A percentile compares a stretch with the other conserved stretches of the same genome.
phyloP scores from a whole-genome alignment of 2,797 vertebrate species.

The Eremophila alpestris region DNA sequence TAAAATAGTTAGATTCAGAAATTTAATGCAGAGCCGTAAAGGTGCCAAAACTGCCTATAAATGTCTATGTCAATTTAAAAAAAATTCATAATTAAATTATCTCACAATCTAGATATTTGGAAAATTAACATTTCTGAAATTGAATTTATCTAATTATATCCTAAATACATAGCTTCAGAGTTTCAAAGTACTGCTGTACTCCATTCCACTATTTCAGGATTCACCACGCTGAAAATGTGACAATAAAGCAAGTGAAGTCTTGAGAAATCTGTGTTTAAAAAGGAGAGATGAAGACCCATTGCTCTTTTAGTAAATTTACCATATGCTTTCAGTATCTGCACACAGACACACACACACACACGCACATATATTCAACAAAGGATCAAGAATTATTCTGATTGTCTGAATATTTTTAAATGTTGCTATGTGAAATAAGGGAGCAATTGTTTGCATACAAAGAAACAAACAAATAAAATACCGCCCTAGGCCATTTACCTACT shows the following conservation, averaged over 20 bases:
- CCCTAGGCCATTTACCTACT: background rate
- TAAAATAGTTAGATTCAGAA: background rate
- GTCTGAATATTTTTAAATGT: background rate
- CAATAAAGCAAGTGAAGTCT: background rate
- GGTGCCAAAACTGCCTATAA: background rate
- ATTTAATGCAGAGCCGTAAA: background rate
- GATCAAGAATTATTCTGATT: background rate
- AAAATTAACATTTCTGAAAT: background rate
- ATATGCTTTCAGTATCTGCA: background rate
- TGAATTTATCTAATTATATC: background rate
- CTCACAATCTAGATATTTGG: background rate
- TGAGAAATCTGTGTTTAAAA: background rate
- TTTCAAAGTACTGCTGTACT: background rate
- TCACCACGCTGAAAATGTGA: background rate
- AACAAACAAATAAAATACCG: background rate
- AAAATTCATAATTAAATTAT: background rate
- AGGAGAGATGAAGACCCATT: background rate
- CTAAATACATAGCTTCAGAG: background rate
- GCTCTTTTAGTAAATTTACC: background rate
- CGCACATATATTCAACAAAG: background rate
- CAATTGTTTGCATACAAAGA: background rate
- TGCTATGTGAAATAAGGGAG: background rate
- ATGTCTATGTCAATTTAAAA: background rate
- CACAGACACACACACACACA: rapidly evolving
- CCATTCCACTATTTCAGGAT: background rate